Conservation (phyloP, 2,888 invertebrate species). For the Magallana nippona region DNA sequence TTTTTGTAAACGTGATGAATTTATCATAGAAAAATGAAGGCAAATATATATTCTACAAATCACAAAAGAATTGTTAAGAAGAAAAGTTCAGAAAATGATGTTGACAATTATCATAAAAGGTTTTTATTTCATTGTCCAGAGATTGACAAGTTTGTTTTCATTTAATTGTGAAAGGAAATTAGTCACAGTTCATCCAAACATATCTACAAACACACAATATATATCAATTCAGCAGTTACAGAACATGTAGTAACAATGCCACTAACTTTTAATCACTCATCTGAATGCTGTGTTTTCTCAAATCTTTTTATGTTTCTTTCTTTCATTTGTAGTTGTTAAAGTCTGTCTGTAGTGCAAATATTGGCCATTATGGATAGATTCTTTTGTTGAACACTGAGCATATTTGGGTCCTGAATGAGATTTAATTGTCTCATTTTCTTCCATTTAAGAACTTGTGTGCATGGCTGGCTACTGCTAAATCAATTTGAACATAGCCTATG, state of each 20-base stretch:
- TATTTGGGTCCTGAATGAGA: constrained; percentile 1
- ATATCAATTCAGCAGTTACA: constrained; percentile 3
- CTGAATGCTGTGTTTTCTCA: constrained; percentile 27
- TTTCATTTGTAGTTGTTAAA: constrained; percentile 9
- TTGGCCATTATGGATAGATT: constrained; percentile 25
- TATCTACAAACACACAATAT: not conserved
- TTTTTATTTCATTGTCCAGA: not conserved
- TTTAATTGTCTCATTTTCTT: constrained; percentile 33
- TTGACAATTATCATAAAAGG: not conserved
- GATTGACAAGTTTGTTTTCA: not conserved
- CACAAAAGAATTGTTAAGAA: not conserved
- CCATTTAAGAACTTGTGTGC: constrained; percentile 13
- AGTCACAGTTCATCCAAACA: not conserved
- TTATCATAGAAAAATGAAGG: too few species aligned
- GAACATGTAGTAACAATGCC: constrained; percentile 10
- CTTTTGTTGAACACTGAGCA: constrained; percentile 11
- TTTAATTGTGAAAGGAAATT: constrained; percentile 11
- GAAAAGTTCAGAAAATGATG: not conserved
- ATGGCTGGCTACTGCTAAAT: constrained; percentile 24
- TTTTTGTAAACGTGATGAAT: too few species aligned
- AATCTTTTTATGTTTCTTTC: constrained; percentile 21
- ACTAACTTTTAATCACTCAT: not conserved
- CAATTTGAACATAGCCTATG: constrained; percentile 29
- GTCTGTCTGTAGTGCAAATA: constrained; percentile 19
- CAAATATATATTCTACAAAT: too few species aligned